phyloP scores from a whole-genome alignment of 2,888 invertebrate genomes.

The Nemapogon koenigi region DNA sequence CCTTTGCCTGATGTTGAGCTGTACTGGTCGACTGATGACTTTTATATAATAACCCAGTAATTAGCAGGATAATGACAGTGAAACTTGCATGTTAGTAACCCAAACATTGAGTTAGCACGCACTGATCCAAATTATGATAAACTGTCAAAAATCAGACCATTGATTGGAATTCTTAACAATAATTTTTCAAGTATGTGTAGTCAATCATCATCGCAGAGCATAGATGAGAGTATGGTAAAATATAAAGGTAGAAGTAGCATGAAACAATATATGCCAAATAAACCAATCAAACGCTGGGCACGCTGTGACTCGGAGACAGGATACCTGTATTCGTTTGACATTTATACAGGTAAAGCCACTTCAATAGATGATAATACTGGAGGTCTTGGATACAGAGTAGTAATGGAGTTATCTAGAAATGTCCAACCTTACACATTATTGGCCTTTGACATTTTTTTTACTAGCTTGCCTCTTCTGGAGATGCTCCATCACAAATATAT shows the following conservation, averaged over 20 bases:
- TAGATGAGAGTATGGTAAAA: not conserved
- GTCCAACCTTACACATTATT: not conserved
- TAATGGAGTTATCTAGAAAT: not conserved
- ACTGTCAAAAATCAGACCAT: not conserved
- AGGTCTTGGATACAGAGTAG: not conserved
- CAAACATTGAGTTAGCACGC: not conserved
- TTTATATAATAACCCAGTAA: not conserved
- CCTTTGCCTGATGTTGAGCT: conserved; percentile 1
- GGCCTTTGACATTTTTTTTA: not conserved
- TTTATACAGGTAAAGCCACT: not conserved
- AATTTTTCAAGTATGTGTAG: not conserved
- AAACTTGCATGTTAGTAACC: not conserved
- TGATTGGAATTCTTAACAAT: not conserved
- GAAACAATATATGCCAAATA: not conserved
- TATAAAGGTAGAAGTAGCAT: not conserved
- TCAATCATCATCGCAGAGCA: not conserved
- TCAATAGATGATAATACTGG: not conserved
- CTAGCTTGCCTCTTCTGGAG: not conserved
- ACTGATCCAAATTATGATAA: not conserved
- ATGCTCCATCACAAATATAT: too few species aligned
- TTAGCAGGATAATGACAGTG: not conserved
- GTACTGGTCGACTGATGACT: conserved; percentile 2
- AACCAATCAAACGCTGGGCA: not conserved
- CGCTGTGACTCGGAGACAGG: not conserved
- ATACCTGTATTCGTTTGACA: not conserved